Evolutionary conservation across 2,113 vertebrate species (phyloP), one percentile per base, ranked within the genome.

Genomic region (Poecilia latipinna): DNA sequence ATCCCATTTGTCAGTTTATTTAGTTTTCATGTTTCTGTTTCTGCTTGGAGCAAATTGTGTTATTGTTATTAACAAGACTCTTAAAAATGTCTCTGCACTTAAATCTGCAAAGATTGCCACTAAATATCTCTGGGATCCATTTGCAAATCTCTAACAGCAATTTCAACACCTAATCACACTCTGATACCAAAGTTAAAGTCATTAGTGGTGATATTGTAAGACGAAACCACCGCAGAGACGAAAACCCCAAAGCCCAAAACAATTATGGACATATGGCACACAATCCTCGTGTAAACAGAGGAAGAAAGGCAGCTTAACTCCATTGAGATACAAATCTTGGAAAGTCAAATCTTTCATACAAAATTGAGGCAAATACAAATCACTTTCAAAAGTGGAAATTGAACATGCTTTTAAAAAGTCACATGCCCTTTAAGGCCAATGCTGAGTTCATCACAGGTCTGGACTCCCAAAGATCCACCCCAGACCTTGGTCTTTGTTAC

Each of bases 241-340:
- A 86, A 91, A 90, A 89, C 72, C 83, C 80, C 76, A 87, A 89
- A 88, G 82, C 84, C 80, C 84, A 26, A 70, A 90, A 90, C 88
- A 90, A 87, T 87, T 84, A 85, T 42, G 48, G 75, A 81, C 78
- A 80, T 78, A 86, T 85, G 42, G 22, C 79, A 76, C 79, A 85
- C 78, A 88, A 86, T 84, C 77, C 69, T 61, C 68, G 57, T 82
- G 77, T 90, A 89, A 89, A 90, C 83, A 86, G 39, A 79, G 48
- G 33, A 37, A 78, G 79, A 81, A 86, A 90, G 88, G 86, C 82
- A 72, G 77, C 72, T 8, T 77, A 73, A 77, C 76, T 74, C 81
- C 77, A 75, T 83, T 65, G 29, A 72, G 84, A 90, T 91, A 81
- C 39, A 31, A 42, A 89, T 91, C 90, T 87, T 35, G 32, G 39